Evolutionary conservation across 2,797 vertebrate genomes (phyloP), one percentile per base, ranked within the genome.

Genomic region (Columba guinea): DNA sequence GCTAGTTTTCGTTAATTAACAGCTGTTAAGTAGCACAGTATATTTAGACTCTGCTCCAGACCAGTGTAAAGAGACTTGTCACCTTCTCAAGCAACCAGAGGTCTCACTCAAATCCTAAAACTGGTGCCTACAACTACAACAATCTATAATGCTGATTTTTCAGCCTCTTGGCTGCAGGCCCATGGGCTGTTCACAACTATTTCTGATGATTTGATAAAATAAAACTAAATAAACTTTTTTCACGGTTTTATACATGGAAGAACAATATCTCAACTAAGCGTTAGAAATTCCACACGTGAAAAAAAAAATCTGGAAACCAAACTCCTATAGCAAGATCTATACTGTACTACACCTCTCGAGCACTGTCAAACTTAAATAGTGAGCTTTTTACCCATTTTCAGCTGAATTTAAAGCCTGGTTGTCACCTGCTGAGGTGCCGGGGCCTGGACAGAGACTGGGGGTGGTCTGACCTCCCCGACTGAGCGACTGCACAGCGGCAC

Each of bases 141-240:
- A 35, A 41, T 34, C 44, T 34, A 0, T 8, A 73, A 55, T 10
- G 21, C 39, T 2, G 4, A 4, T 26, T 58, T 37, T 56, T 59
- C 37, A 81, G 51, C 27, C 55, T 58, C 51, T 9, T 65, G 32
- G 23, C 82, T 74, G 52, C 51, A 87, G 37, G 34, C 18, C 34
- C 44, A n/a, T 3, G 48, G 28, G 14, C 65, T 13, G 22, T 12
- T 46, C 18, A 39, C 21, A 62, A 23, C 23, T 44, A 46, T 37
- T 51, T 37, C 15, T 34, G 34, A 11, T 6, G 21, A 82, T 24
- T 3, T 59, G 4, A 59, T 23, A 71, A 70, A 52, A 77, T 28
- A 71, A 59, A 89, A 49, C 18, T 17, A 69, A 82, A 46, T 49
- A 27, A 49, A n/a, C 10, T 21, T 26, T 79, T 37, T 51, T 5